Conservation (phyloP, 1,140 invertebrate species). For the Philopotamus ludificatus region DNA sequence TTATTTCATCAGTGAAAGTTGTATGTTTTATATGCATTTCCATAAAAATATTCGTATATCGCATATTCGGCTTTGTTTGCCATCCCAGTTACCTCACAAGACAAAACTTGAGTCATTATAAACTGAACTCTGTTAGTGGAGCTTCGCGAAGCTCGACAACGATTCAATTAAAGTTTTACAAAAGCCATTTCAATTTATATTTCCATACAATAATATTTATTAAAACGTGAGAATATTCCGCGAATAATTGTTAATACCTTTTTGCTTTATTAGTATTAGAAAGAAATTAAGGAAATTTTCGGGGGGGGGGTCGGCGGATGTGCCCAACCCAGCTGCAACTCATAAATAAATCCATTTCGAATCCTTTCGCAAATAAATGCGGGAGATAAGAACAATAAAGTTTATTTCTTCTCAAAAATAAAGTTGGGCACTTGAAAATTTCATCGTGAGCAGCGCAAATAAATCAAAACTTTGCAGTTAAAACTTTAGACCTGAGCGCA, state of each 20-base stretch:
- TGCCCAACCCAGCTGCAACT: not conserved
- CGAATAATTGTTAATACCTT: no score
- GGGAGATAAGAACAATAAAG: constrained; percentile 41
- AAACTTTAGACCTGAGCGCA: constrained; percentile 38
- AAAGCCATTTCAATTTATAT: constrained; percentile 34
- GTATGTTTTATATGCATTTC: no score
- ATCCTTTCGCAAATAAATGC: constrained; percentile 37
- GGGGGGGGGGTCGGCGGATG: no score
- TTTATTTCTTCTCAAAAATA: constrained; percentile 34
- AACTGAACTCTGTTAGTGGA: constrained; percentile 17
- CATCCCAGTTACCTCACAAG: not conserved
- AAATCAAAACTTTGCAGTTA: constrained; percentile 41
- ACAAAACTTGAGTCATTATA: constrained; percentile 25
- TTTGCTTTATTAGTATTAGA: no score
- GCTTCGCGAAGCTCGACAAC: constrained; percentile 22
- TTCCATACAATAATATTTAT: not conserved
- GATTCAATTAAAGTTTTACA: constrained; percentile 35
- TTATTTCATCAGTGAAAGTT: no score
- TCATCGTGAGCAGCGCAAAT: constrained; percentile 34
- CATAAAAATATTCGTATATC: no score
- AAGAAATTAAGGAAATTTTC: no score
- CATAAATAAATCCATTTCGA: constrained; percentile 39
- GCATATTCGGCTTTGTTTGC: no score
- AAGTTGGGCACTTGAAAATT: constrained; percentile 40
- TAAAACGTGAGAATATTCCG: not conserved